A percentile compares a stretch with the other conserved stretches of the same genome.
These are phyloP conservation scores for Schlechtendalia chinensis DNA, from an alignment of 1,140 invertebrate species.

Conservation along the genomic window DNA sequence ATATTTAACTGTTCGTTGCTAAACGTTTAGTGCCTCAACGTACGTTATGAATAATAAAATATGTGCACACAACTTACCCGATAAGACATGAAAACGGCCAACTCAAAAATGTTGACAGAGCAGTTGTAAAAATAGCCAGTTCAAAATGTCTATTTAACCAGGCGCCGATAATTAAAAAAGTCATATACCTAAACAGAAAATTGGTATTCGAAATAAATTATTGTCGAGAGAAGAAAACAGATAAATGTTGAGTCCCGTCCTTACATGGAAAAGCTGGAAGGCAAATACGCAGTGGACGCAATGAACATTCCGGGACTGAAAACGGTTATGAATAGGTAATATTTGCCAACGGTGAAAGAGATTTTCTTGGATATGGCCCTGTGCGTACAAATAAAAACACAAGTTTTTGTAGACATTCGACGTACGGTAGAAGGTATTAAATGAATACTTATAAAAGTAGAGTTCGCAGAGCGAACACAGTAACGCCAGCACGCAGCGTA, in stretches of 20 bases:
- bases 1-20: too few species aligned
- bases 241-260: constrained; percentile 53
- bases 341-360: constrained; percentile 81
- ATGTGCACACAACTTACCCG: constrained; percentile 60
- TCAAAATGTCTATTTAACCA: constrained; percentile 81
- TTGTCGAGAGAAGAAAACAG: background rate
- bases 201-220: background rate
- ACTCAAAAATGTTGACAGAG: constrained; percentile 73
- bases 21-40: too few species aligned
- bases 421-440: background rate
- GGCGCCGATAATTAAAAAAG: constrained; percentile 75
- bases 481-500: constrained; percentile 79
- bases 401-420: constrained; percentile 24
- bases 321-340: constrained; percentile 79
- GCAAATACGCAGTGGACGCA: constrained; percentile 83
- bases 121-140: constrained; percentile 79
- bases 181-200: constrained; percentile 63
- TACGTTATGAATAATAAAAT: constrained; percentile 17
- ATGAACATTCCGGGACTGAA: constrained; percentile 91
- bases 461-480: constrained; percentile 80
- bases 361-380: constrained; percentile 86
- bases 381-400: constrained; percentile 54
- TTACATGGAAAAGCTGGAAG: constrained; percentile 87
- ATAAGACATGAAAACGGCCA: constrained; percentile 92
- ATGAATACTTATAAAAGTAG: constrained; percentile 85